These are phyloP conservation scores for Oryctolagus cuniculus DNA, from an alignment of 2,113 vertebrate genomes.

Conservation along the genomic window mOryCun1.1 NC_091437.1:133987001-133987500, in stretches of 20 bases:
- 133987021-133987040: background rate
- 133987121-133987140: background rate
- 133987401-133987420: background rate
- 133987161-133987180: background rate
- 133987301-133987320: background rate
- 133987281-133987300: background rate
- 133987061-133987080: background rate
- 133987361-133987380: background rate
- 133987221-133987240: too few relatives aligned
- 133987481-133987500: background rate
- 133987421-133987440: background rate
- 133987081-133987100: constrained; percentile 15
- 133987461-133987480: background rate
- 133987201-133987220: background rate
- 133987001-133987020: background rate
- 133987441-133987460: background rate
- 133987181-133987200: background rate
- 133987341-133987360: background rate
- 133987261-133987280: background rate
- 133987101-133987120: background rate
- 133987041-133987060: background rate
- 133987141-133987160: background rate
- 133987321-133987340: background rate
- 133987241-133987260: constrained; percentile 36
- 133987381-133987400: background rate